Base-by-base conservation (phyloP, 2,888 invertebrate genomes). In the Napeogenes inachia region DNA sequence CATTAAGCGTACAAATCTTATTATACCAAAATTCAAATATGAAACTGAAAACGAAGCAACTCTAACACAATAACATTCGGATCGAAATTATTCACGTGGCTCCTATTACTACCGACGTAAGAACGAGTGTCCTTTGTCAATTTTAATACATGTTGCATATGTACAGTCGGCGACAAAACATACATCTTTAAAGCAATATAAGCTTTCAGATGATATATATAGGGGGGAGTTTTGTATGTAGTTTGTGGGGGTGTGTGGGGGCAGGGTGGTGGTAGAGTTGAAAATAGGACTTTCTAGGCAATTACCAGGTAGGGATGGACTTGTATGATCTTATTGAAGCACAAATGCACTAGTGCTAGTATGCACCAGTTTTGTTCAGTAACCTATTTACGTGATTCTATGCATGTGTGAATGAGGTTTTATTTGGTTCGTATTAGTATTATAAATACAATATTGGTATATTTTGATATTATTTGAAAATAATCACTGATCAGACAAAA, bases 201-300 rank as follows among this genome's bases (percentile, higher is more conserved):
- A 50, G 50, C 50, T 50, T 50, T 50, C 30, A 50, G 6, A 3
- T 0, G 2, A 50, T 30, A 50, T 64, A 64, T 33, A 61, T 60
- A 61, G 70, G 71, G 72, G 68, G 61, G 59, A 60, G 64, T 30
- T 50, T 50, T 30, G 50, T 50, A 30, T 50, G 50, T 50, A 50
- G 30, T 10, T 50, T 10, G 3, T 30, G 2, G 30, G 50, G 50
- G 21, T 47, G 47, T 30, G 50, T n/a, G 50, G 50, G 50, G 30
- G 30, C 54, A 62, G 62, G 65, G 64, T 63, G 69, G 67, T 73
- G 67, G 74, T 62, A 59, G 64, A 65, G 69, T 70, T 50, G 60
- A 60, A 78, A 82, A 81, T 79, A 76, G 82, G 83, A 82, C 82
- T 80, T 85, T 81, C 85, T 81, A 84, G 84, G 84, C 85, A 87